Evolutionary conservation across 2,888 invertebrate species (phyloP).

Genomic region (Aporophyla nigra): DNA sequence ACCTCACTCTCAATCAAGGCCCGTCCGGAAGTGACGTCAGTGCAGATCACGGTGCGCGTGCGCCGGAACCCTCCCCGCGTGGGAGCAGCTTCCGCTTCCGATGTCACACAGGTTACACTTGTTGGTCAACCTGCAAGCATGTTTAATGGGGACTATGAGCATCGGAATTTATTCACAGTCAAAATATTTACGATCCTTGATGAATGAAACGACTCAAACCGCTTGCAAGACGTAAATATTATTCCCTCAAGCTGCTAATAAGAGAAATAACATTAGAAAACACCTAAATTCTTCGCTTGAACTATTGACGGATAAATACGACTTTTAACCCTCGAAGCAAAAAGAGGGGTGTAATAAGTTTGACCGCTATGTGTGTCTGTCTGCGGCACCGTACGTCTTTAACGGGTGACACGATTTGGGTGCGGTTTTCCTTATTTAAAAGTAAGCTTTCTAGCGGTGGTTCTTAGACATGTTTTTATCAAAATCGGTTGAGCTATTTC

Average conservation of each 20-base stretch:
- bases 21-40: slow-evolving; percentile 81
- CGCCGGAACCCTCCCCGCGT: slow-evolving; percentile 74
- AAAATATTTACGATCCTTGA: not conserved
- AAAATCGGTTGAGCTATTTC: too few species aligned
- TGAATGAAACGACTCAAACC: not conserved
- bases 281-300: not conserved
- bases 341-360: too few species aligned
- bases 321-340: too few species aligned
- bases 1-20: slow-evolving; percentile 71
- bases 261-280: not conserved
- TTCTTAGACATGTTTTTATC: too few species aligned
- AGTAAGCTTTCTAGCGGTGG: too few species aligned
- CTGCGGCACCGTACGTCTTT: too few species aligned
- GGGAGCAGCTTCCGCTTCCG: slow-evolving; percentile 89
- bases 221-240: too few species aligned
- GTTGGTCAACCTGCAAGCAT: slow-evolving; percentile 68
- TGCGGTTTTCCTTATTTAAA: too few species aligned
- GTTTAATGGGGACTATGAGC: slow-evolving; percentile 30
- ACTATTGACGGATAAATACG: not conserved
- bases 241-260: not conserved
- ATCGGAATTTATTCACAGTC: not conserved
- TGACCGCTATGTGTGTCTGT: too few species aligned
- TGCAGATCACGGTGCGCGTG: slow-evolving; percentile 77
- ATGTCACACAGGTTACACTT: slow-evolving; percentile 74
- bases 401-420: too few species aligned